Base-by-base conservation (phyloP, 2,888 invertebrate species). In the Lamproptera curius region DNA sequence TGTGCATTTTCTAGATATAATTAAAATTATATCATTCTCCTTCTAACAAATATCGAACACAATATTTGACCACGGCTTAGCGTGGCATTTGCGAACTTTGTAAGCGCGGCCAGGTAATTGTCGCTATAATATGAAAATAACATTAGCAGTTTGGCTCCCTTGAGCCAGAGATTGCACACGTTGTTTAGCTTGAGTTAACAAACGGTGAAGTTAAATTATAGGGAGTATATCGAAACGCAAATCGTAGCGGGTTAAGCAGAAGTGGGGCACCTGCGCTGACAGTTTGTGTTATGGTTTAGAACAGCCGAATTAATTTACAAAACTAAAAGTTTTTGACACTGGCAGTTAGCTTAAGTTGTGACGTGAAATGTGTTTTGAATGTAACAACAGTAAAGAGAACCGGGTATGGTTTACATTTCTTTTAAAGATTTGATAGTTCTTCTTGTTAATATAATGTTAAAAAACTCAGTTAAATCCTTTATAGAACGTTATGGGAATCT, bases 281-380 rank as follows among this genome's bases (percentile, higher is more conserved):
- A 83, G 84, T 76, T 77, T 75, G 70, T 70, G 81, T 85, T 82
- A 85, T 85, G 82, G 80, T 76, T 70, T 67, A 76, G 74, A 84
- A 84, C 83, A 76, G 66, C 74, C 70, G 76, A 84, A 84, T 84
- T 84, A 81, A 85, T 85, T 82, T 71, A 74, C 78, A 78, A 81
- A 85, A 84, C 76, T 82, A 76, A 74, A 70, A 74, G 76, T 81
- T 79, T 76, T 77, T 79, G 76, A 80, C 70, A 64, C 62, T 58
- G 59, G 63, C 63, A 67, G 65, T 69, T 65, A 62, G 63, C 61
- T 65, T n/a, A n/a, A n/a, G n/a, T n/a, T n/a, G n/a, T n/a, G n/a
- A n/a, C n/a, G n/a, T n/a, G n/a, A n/a, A n/a, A n/a, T n/a, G n/a
- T n/a, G n/a, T n/a, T n/a, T n/a, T n/a, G n/a, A n/a, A n/a, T n/a